Base-by-base conservation (phyloP, 1,140 invertebrate species). In the Venturia canescens region DNA sequence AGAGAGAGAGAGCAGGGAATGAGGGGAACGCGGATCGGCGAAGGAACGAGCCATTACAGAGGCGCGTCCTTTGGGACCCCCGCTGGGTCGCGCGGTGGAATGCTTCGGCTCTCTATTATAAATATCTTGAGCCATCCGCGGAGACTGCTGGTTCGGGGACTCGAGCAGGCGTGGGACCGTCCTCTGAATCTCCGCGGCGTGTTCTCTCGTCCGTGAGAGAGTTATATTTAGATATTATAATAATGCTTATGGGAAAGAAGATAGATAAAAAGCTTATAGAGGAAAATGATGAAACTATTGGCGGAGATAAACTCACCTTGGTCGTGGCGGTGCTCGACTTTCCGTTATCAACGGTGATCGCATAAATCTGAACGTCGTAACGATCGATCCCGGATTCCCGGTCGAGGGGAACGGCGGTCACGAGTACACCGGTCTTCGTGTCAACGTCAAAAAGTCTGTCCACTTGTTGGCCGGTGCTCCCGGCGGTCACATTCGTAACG, bases 371-470 rank as follows among this genome's bases (percentile, higher is more conserved):
- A 23, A 98, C 94, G 86, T 96, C 94, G 92, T 98, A 98, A 83
- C 93, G 93, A 83, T 96, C 95, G 9, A 95, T 91, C 1, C 97
- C 97, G 44, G 94, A 92, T 90, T 99, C 98, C 67, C 98, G 93
- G 91, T 99, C 98, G 84, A 99, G 92, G 29, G 95, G 92, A 1
- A 94, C 95, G 1, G 96, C 95, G 6, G 98, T 98, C 7, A 97
- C 97, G 69, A 99, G 90, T 76, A 98, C 95, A 15, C 98, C 98
- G 84, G 96, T 94, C 84, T 96, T 96, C 4, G 95, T 94, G 91
- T 99, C 98, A 83, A 99, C 96, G 85, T 96, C 96, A 89, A 99
- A 98, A 78, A 97, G 93, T 84, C 96, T 94, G 88, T 97, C 96
- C 82, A 96, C 95, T 90, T 96, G 96, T 72, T 92, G 93, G 75